Evolutionary conservation across 53 echinoderm and acorn worm genomes (phyloP).

Genomic region (Holothuria leucospilota): DNA sequence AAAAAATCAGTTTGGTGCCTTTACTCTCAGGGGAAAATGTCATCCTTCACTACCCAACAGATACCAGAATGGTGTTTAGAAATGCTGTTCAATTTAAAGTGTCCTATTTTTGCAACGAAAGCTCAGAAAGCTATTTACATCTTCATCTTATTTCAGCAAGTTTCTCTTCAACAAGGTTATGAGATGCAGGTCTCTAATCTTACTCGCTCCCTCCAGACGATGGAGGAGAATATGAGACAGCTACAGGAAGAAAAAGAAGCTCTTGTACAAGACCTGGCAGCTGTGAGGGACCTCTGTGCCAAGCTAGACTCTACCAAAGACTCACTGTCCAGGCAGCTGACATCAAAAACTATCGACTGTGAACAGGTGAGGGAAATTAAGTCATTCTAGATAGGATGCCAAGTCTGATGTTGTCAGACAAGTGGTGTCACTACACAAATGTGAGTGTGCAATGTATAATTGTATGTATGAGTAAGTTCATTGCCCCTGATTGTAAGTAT

Average conservation of each 20-base stretch:
- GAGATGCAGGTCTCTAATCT: constrained; percentile 95
- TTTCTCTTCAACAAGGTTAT: constrained; percentile 81
- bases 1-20: too few relatives aligned
- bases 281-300: constrained; percentile 91
- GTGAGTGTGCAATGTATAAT: too few relatives aligned
- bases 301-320: constrained; percentile 95
- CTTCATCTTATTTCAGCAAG: constrained; percentile 61
- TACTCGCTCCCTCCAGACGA: constrained; percentile 82
- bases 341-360: constrained; percentile 80
- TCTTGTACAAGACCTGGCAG: constrained; percentile 81
- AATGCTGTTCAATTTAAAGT: too few relatives aligned
- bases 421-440: too few relatives aligned
- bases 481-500: too few relatives aligned
- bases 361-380: constrained; percentile 76
- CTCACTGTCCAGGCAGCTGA: constrained; percentile 87
- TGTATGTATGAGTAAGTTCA: too few relatives aligned
- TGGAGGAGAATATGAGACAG: constrained; percentile 83
- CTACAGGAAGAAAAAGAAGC: constrained; percentile 92
- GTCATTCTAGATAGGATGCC: too few relatives aligned
- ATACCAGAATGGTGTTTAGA: too few relatives aligned
- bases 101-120: too few relatives aligned
- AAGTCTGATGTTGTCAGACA: too few relatives aligned
- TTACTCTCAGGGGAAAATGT: too few relatives aligned
- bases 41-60: too few relatives aligned
- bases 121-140: not conserved